A percentile compares a stretch with the other conserved stretches of the same genome.
Evolutionary conservation across 2,888 invertebrate species (phyloP).

Genomic region (Netelia fuscicornis): DNA sequence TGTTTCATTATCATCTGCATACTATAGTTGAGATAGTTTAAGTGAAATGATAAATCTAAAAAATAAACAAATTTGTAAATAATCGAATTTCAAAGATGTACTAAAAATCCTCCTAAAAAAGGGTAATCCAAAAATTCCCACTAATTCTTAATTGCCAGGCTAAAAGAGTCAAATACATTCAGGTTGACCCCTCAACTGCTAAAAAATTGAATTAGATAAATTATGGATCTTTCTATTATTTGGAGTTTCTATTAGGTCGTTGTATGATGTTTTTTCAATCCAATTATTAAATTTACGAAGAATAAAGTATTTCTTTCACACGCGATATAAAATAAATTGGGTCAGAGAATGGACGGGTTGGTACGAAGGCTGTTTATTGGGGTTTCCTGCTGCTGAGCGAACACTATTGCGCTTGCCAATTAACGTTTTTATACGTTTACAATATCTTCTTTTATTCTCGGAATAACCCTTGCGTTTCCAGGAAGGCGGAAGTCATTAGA

Average conservation of each 20-base stretch:
- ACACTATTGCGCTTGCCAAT: conserved; percentile 62
- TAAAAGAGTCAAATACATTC: conserved; percentile 10
- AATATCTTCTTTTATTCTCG: conserved; percentile 66
- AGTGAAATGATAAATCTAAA: too few species aligned
- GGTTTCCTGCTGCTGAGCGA: conserved; percentile 28
- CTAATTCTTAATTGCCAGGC: not conserved
- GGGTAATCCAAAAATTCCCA: not conserved
- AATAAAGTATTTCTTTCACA: too few species aligned
- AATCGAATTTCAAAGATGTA: not conserved
- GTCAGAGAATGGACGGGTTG: conserved; percentile 10
- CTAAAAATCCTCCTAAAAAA: not conserved
- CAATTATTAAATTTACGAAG: too few species aligned
- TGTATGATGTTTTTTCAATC: too few species aligned
- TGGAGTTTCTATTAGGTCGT: too few species aligned
- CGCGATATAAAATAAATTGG: not conserved
- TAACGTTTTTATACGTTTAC: conserved; percentile 76
- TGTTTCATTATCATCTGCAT: too few species aligned
- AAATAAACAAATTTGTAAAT: too few species aligned
- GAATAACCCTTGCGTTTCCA: conserved; percentile 78
- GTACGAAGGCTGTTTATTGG: conserved; percentile 56
- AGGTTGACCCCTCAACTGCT: not conserved
- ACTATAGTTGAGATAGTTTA: too few species aligned
- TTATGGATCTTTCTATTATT: too few species aligned
- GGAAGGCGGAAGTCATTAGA: conserved; percentile 70
- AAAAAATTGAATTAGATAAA: too few species aligned